Percentiles rank a stretch among this genome's conserved stretches.
Conservation (phyloP, 1,140 invertebrate genomes). For the Melanaphis sacchari region DNA sequence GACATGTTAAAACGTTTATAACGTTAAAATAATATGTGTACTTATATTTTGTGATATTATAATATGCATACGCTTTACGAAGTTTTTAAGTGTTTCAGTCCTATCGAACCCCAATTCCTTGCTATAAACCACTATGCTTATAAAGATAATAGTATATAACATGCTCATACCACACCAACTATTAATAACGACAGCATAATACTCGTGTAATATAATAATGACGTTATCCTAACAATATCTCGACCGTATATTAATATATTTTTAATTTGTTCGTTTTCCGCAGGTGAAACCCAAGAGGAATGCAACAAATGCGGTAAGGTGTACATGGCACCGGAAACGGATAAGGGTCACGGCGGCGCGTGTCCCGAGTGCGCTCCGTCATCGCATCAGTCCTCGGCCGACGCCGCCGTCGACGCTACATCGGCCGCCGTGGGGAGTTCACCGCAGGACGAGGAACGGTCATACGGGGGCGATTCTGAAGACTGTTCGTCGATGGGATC, state of each 20-base stretch:
- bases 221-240: neutral
- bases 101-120: neutral
- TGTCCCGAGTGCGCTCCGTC: slow-evolving; percentile 23
- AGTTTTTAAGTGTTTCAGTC: neutral
- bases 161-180: too few relatives aligned
- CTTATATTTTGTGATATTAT: neutral
- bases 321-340: slow-evolving; percentile 50
- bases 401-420: neutral
- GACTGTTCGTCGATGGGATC: slow-evolving; percentile 43
- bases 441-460: neutral
- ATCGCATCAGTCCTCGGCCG: neutral
- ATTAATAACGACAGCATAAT: too few relatives aligned
- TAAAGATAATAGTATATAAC: neutral
- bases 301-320: slow-evolving; percentile 45
- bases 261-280: neutral
- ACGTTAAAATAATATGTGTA: too few relatives aligned
- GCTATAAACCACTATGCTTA: neutral
- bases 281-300: slow-evolving; percentile 46
- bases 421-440: neutral
- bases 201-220: neutral
- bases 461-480: slow-evolving; percentile 22
- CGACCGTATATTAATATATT: neutral
- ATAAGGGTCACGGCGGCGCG: slow-evolving; percentile 35
- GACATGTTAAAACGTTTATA: neutral
- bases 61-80: neutral